Base-by-base conservation (phyloP, 1,140 invertebrate species). In the Nomia melanderi region DNA sequence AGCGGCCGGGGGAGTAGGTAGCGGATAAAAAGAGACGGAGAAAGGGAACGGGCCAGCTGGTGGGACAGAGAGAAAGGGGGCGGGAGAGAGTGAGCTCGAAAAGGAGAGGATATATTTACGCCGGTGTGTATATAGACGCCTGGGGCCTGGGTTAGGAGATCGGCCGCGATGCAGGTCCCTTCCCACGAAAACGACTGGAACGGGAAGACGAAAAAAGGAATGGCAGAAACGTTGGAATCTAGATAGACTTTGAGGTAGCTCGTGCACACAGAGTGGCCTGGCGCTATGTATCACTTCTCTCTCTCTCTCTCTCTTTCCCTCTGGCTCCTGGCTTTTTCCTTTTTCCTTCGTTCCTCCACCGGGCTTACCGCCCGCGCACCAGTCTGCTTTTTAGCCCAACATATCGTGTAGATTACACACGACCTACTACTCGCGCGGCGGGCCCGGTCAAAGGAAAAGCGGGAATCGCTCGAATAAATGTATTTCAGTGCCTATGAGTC, bases 401-500 rank as follows among this genome's bases (percentile, higher is more conserved):
- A 47, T 71, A 79, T 73, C 50, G 77, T 39, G 74, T 56, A 69
- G 78, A 83, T 83, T 80, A 71, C 74, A 66, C 57, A 79, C 77
- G 74, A 72, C 59, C 80, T 75, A 75, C 84, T 82, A 39, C 36
- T 39, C 41, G 14, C 41, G 12, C 75, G 54, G 56, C n/a, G n/a
- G 47, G 2, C 8, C 20, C 79, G 84, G 78, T 82, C 83, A 85
- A 85, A 81, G 71, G 57, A 66, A 83, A 82, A 80, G 76, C 76
- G 56, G 62, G 76, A 71, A 79, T 79, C 82, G 81, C 50, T 64
- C 65, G 71, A 78, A 67, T 67, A 76, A 83, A 83, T 71, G 67
- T 77, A 71, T 76, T 60, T 14, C 36, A 29, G 64, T 60, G 6
- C 54, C 41, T 69, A 59, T 36, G 54, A 69, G 20, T 69, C 64